Evolutionary conservation across 2,797 vertebrate genomes (phyloP).

Genomic region (Cynopterus sphinx): DNA sequence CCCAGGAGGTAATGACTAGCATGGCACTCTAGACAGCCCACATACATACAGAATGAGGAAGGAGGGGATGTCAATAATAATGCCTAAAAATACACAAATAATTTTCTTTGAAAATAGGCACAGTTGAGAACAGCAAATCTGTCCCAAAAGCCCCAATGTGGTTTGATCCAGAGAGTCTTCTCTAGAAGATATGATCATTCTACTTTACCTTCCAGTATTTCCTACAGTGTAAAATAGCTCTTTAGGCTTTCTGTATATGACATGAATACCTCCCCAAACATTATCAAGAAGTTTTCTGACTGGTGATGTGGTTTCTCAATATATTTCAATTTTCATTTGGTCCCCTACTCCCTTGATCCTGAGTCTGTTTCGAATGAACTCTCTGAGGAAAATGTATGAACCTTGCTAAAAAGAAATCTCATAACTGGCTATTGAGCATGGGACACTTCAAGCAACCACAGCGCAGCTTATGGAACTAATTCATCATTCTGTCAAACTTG

Average conservation of each 20-base stretch:
- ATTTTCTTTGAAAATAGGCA: not conserved
- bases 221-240: not conserved
- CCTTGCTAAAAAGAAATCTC: not conserved
- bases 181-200: not conserved
- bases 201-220: not conserved
- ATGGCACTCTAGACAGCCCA: not conserved
- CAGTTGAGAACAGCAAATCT: not conserved
- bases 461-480: not conserved
- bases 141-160: not conserved
- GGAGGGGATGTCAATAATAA: not conserved
- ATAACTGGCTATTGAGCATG: not conserved
- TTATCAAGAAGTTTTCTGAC: not conserved
- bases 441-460: not conserved
- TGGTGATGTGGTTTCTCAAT: not conserved
- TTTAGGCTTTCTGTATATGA: not conserved
- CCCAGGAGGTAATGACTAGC: not conserved
- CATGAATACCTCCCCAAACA: not conserved
- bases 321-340: not conserved
- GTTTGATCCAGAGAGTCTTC: not conserved
- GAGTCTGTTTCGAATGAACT: not conserved
- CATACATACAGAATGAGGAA: not conserved
- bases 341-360: not conserved
- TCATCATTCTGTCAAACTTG: not conserved
- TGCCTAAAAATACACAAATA: not conserved
- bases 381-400: not conserved